Conservation (phyloP, 2,113 vertebrate species). For the Nycticorax nycticorax region DNA sequence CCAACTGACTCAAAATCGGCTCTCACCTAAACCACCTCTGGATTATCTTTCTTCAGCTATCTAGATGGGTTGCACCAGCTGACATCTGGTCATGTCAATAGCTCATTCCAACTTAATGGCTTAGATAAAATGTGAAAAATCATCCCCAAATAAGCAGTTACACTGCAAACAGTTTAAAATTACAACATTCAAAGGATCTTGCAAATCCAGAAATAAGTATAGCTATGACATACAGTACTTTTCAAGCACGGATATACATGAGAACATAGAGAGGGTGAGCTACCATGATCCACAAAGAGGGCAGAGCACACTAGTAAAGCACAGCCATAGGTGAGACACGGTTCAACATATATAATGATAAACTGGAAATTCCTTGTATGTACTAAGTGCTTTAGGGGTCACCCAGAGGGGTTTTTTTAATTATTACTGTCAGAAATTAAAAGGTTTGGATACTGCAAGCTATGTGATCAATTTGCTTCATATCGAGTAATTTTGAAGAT, state of each 20-base stretch:
- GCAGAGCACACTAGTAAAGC: not conserved
- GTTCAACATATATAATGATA: accelerated
- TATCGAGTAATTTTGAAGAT: not conserved
- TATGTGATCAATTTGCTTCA: not conserved
- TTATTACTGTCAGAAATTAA: not conserved
- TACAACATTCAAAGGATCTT: not conserved
- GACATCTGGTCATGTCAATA: not conserved
- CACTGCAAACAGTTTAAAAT: not conserved
- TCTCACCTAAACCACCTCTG: not conserved
- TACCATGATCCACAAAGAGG: not conserved
- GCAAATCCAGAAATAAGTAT: not conserved
- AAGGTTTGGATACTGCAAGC: not conserved
- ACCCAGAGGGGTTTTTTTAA: not conserved
- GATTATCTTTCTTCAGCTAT: not conserved
- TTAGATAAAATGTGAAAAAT: not conserved
- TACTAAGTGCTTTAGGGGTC: not conserved
- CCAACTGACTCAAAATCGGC: not conserved
- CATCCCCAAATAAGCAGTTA: not conserved
- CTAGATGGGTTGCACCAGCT: not conserved
- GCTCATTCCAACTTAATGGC: not conserved
- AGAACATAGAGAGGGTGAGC: not conserved
- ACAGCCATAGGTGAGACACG: not conserved
- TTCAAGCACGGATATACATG: not conserved
- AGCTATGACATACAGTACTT: not conserved
- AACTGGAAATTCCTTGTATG: not conserved